A percentile compares a stretch with the other conserved stretches of the same genome.
Evolutionary conservation across 2,113 vertebrate genomes (phyloP).

Genomic region (Tetraodon nigroviridis): DNA sequence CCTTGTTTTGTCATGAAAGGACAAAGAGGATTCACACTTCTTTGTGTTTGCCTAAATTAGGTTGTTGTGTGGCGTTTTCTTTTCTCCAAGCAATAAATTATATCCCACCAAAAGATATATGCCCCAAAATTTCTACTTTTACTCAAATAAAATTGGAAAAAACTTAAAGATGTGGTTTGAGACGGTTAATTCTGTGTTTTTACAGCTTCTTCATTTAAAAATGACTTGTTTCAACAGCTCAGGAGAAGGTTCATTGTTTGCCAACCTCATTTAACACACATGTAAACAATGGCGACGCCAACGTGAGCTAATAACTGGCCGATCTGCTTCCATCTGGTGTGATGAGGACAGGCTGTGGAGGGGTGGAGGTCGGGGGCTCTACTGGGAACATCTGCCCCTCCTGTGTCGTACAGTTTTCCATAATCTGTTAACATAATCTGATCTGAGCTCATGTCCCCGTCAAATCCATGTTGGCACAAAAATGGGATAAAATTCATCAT

Average conservation of each 20-base stretch:
- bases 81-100: too few species aligned
- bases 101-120: too few species aligned
- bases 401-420: conserved; percentile 21
- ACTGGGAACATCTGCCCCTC: conserved; percentile 29
- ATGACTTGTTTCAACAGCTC: too few species aligned
- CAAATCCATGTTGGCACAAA: not conserved
- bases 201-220: too few species aligned
- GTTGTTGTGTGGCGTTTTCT: too few species aligned
- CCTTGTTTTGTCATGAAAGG: conserved; percentile 11
- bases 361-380: not conserved
- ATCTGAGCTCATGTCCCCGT: not conserved
- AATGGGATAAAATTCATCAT: too few species aligned
- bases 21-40: conserved; percentile 16
- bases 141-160: too few species aligned
- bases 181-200: too few species aligned
- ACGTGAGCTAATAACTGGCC: not conserved
- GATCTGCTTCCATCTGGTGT: conserved; percentile 18
- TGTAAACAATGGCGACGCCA: not conserved
- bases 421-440: conserved; percentile 20
- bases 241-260: not conserved
- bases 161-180: too few species aligned
- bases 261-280: not conserved
- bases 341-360: conserved; percentile 5
- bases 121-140: too few species aligned
- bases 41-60: not conserved